phyloP scores from a whole-genome alignment of 2,888 invertebrate genomes.

The Mesodorylaimus sp. region DNA sequence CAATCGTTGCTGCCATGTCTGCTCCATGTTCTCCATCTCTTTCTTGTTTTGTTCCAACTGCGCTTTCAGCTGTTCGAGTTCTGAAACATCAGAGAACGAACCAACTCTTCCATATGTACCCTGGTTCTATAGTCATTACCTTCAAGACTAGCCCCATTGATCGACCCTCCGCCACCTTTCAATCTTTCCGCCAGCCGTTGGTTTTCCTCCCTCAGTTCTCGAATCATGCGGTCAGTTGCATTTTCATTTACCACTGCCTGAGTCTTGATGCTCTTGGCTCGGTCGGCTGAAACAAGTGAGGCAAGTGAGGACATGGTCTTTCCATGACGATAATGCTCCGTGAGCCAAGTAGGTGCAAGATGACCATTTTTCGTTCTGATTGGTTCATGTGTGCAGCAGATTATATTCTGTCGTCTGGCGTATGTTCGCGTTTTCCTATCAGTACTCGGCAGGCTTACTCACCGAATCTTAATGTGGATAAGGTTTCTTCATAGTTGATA shows the following conservation, averaged over 20 bases:
- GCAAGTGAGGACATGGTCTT: no score
- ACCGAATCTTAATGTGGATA: slow-evolving; percentile 40
- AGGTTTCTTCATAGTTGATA: slow-evolving; percentile 38
- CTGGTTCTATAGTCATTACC: neutral
- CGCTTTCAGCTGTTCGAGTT: slow-evolving; percentile 20
- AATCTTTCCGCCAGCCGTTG: slow-evolving; percentile 36
- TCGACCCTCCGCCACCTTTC: slow-evolving; percentile 15
- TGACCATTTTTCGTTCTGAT: no score
- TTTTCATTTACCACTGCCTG: slow-evolving; percentile 41
- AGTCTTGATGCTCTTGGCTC: slow-evolving; percentile 42
- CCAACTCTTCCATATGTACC: no score
- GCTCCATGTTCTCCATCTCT: slow-evolving; percentile 38
- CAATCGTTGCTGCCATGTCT: slow-evolving; percentile 32
- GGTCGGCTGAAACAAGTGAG: slow-evolving; percentile 33
- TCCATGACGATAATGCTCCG: no score
- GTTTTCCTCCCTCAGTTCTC: slow-evolving; percentile 42
- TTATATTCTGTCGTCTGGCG: no score
- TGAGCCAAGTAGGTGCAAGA: no score
- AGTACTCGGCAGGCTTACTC: no score
- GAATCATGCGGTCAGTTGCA: slow-evolving; percentile 39
- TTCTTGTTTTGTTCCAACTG: slow-evolving; percentile 35
- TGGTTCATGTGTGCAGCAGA: no score
- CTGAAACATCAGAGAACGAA: slow-evolving; percentile 13
- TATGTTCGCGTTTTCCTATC: no score
- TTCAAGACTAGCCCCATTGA: no score